Base-by-base conservation (phyloP, 2,113 vertebrate genomes). In the Gallinago jamesoni region DNA sequence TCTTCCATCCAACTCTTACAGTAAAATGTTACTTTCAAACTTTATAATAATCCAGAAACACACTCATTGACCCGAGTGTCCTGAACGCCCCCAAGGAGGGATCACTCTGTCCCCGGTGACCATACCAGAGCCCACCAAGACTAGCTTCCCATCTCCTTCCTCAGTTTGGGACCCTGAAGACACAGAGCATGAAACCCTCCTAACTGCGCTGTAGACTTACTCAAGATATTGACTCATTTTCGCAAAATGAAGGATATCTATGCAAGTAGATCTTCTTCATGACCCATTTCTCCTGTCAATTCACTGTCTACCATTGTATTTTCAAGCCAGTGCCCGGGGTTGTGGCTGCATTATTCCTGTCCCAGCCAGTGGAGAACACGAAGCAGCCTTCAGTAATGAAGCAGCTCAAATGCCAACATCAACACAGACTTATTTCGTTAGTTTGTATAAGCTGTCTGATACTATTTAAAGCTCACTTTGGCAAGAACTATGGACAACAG, bases 321-420 rank as follows among this genome's bases (percentile, higher is more conserved):
- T 87, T 24, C 70, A 84, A 80, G 67, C 14, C 33, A 72, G 48
- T 1, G n/a, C 25, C 41, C 2, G 2, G 12, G 70, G 56, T 68
- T 0, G 0, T 13, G 41, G 53, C 39, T 9, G 7, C 0, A 1
- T 84, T 67, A 28, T 50, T 59, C 66, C 69, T 4, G 0, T 57
- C 56, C 56, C 60, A 84, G 80, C 0, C 16, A 1, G 43, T 1
- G 1, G 22, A 79, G 66, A 87, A 83, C 39, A 63, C 0, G 1
- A 3, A 84, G 39, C 27, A 85, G 59, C 41, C 59, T 85, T 78
- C 15, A 59, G 66, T 84, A 84, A 67, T 0, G 23, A 78, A 87
- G 66, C 18, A n/a, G 14, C 35, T 84, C 16, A 2, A 66, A 48
- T 31, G 87, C 55, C 84, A 93, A 4, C 84, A 94, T 82, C 87